Percentiles rank a stretch among this genome's conserved stretches.
phyloP scores from a whole-genome alignment of 2,888 invertebrate species.

The Aspidiotus rigidus region DNA sequence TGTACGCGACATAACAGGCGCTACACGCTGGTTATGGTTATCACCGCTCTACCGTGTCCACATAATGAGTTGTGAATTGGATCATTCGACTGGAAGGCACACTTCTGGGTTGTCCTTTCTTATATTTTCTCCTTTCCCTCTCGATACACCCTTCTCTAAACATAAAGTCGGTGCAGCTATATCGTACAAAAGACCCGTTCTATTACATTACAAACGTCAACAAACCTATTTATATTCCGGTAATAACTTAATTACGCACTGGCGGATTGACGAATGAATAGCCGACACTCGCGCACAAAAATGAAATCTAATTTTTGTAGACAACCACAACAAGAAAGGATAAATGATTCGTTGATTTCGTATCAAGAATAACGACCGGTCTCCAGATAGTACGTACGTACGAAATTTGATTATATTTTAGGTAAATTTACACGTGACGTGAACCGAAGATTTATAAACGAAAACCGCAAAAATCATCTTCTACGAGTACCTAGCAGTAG shows the following conservation, averaged over 20 bases:
- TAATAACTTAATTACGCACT: slow-evolving; percentile 17
- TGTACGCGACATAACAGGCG: slow-evolving; percentile 7
- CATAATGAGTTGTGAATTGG: slow-evolving; percentile 32
- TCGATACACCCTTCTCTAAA: not conserved
- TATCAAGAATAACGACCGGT: too few relatives aligned
- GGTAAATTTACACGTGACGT: too few relatives aligned
- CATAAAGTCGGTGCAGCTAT: not conserved
- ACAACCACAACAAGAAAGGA: not conserved
- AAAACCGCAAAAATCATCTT: too few relatives aligned
- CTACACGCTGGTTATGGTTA: slow-evolving; percentile 28
- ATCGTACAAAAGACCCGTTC: not conserved
- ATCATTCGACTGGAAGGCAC: slow-evolving; percentile 30
- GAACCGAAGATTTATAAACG: too few relatives aligned
- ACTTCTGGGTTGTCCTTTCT: slow-evolving; percentile 3
- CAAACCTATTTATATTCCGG: slow-evolving; percentile 28
- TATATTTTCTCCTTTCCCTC: not conserved
- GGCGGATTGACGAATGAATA: not conserved
- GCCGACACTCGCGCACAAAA: not conserved
- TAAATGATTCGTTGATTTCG: too few relatives aligned
- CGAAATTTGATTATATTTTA: too few relatives aligned
- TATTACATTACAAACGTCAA: slow-evolving; percentile 29
- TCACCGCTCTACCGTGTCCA: slow-evolving; percentile 26
- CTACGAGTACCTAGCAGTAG: too few relatives aligned
- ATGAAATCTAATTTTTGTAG: not conserved
- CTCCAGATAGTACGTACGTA: too few relatives aligned